A percentile compares a stretch with the other conserved stretches of the same genome.
Conservation (phyloP, 1,140 invertebrate species). For the Hypsibius dujardini region DNA sequence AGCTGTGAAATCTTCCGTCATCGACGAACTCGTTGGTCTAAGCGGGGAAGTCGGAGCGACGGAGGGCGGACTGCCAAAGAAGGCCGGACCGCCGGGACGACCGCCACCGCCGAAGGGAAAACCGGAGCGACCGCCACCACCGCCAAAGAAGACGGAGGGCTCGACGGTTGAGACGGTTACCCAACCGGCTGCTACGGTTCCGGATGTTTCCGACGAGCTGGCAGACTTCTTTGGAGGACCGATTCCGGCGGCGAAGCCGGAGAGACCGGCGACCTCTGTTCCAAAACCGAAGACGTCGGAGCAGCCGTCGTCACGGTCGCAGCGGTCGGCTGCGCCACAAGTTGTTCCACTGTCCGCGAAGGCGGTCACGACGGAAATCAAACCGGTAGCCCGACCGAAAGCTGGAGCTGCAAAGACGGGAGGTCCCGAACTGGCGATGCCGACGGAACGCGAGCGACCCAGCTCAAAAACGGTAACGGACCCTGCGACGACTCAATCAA, state of each 20-base stretch:
- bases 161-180: background rate
- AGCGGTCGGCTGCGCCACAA: background rate
- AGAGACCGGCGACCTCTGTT: background rate
- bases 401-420: background rate
- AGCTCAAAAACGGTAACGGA: background rate
- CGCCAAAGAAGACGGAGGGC: constrained; percentile 1
- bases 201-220: constrained; percentile 3
- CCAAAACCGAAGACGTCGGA: background rate
- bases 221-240: constrained; percentile 7
- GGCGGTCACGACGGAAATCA: background rate
- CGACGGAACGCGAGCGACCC: too few species aligned
- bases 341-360: background rate
- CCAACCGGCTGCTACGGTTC: background rate
- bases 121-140: constrained; percentile 13
- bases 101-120: constrained; percentile 10
- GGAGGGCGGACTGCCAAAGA: too few species aligned
- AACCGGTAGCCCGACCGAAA: constrained; percentile 12
- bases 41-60: too few species aligned
- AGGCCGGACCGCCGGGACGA: background rate
- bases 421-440: background rate
- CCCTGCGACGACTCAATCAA: background rate
- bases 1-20: too few species aligned
- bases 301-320: background rate
- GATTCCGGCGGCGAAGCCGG: background rate
- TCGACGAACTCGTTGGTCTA: too few species aligned